Evolutionary conservation across 2,113 vertebrate species (phyloP).

Genomic region (Melanostigma gelatinosum): DNA sequence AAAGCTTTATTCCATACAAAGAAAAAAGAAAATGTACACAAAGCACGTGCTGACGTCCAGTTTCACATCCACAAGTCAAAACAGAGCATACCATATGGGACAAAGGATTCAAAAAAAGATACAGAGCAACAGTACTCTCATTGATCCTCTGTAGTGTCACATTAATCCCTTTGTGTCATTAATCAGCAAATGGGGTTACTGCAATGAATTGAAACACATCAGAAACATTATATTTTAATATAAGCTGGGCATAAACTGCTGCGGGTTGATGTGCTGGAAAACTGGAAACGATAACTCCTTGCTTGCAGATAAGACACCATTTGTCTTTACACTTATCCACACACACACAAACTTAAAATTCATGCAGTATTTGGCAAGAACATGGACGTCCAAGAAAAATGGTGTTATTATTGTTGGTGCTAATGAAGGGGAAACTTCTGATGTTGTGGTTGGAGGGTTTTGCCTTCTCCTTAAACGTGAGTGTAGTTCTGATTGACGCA

Average conservation of each 20-base stretch:
- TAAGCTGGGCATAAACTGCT: no score
- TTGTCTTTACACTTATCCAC: neutral
- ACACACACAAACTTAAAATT: neutral
- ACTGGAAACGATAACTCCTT: neutral
- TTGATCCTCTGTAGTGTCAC: constrained; percentile 4
- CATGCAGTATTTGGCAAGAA: neutral
- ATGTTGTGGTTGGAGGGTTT: no score
- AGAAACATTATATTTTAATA: neutral
- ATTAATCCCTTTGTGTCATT: constrained; percentile 26
- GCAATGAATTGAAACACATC: neutral
- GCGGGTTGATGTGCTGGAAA: neutral
- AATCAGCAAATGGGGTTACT: constrained; percentile 7
- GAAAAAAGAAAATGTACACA: neutral
- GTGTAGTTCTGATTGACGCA: no score
- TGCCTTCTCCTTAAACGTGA: no score
- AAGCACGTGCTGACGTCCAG: constrained; percentile 4
- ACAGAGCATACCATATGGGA: constrained; percentile 14
- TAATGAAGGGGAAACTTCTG: no score
- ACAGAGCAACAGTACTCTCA: constrained; percentile 8
- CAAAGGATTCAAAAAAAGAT: constrained; percentile 18
- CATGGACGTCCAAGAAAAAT: neutral
- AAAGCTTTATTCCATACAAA: constrained; percentile 9
- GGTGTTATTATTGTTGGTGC: neutral
- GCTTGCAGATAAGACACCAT: neutral
- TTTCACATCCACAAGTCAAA: neutral